phyloP scores from a whole-genome alignment of 2,797 vertebrate species.

The Triplophysa bombifrons region DNA sequence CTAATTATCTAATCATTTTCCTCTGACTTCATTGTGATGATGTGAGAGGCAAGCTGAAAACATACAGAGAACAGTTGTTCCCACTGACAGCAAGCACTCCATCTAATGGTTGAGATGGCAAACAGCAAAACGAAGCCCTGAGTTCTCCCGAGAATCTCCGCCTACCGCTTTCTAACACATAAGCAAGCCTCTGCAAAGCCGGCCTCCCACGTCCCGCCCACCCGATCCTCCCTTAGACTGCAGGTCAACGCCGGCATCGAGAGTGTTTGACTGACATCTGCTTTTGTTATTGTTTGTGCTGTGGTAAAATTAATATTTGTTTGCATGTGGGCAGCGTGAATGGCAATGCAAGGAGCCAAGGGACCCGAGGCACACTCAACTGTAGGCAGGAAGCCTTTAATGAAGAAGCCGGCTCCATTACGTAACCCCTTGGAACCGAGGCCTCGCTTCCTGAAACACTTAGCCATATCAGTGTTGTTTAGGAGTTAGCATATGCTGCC shows the following conservation, averaged over 20 bases:
- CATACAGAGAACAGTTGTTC: slow-evolving; percentile 30
- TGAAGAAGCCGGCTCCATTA: slow-evolving; percentile 60
- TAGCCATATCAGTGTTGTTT: slow-evolving; percentile 59
- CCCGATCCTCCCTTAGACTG: slow-evolving; percentile 37
- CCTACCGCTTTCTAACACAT: slow-evolving; percentile 30
- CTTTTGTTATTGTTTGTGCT: slow-evolving; percentile 62
- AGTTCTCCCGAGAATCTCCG: slow-evolving; percentile 19
- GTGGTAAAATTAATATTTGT: slow-evolving; percentile 64
- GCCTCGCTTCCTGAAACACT: slow-evolving; percentile 56
- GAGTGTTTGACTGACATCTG: slow-evolving; percentile 59
- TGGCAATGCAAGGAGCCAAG: slow-evolving; percentile 57
- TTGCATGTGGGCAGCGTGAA: slow-evolving; percentile 56
- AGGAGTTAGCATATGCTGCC: slow-evolving; percentile 62
- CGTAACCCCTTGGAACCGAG: slow-evolving; percentile 56
- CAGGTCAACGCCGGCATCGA: slow-evolving; percentile 19
- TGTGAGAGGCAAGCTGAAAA: slow-evolving; percentile 44
- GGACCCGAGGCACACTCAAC: slow-evolving; percentile 55
- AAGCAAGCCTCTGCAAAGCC: slow-evolving; percentile 41
- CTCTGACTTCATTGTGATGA: slow-evolving; percentile 54
- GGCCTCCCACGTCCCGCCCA: slow-evolving; percentile 20
- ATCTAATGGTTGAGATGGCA: slow-evolving; percentile 78
- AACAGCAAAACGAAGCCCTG: slow-evolving; percentile 47
- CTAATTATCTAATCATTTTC: slow-evolving; percentile 61
- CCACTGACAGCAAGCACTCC: slow-evolving; percentile 82
- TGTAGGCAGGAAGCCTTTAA: slow-evolving; percentile 57